These are phyloP conservation scores for Dascyllus trimaculatus DNA, from an alignment of 2,113 vertebrate species.

Conservation along the genomic window DNA sequence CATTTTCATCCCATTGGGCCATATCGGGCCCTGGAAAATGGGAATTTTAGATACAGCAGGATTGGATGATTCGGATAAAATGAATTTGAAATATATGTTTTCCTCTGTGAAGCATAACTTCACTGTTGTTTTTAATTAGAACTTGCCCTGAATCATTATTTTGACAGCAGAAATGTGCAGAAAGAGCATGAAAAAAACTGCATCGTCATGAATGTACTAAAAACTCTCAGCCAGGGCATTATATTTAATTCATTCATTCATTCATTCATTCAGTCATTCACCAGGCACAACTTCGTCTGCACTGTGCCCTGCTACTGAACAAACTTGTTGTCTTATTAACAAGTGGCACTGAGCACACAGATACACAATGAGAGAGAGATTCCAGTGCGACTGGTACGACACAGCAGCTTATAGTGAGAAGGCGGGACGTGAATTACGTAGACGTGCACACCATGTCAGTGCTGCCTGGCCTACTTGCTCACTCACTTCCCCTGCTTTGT, in stretches of 20 bases:
- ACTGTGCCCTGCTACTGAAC: not conserved
- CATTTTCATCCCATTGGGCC: not conserved
- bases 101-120: too few relatives aligned
- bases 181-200: not conserved
- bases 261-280: not conserved
- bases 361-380: conserved; percentile 2
- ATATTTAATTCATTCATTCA: conserved; percentile 8
- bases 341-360: not conserved
- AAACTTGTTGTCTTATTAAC: conserved; percentile 26
- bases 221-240: not conserved
- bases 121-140: too few relatives aligned
- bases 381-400: conserved; percentile 43
- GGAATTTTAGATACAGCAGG: not conserved
- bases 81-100: too few relatives aligned
- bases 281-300: not conserved
- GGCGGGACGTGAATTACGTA: conserved; percentile 49
- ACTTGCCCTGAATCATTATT: too few relatives aligned
- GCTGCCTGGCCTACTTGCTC: conserved; percentile 68
- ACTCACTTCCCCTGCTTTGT: conserved; percentile 76
- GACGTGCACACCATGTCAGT: conserved; percentile 42
- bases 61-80: too few relatives aligned
- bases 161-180: too few relatives aligned
- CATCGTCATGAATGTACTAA: not conserved
- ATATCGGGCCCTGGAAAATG: not conserved
- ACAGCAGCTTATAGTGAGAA: conserved; percentile 36